These are phyloP conservation scores for Garra rufa DNA, from an alignment of 2,113 vertebrate genomes.

Conservation along the genomic window DNA sequence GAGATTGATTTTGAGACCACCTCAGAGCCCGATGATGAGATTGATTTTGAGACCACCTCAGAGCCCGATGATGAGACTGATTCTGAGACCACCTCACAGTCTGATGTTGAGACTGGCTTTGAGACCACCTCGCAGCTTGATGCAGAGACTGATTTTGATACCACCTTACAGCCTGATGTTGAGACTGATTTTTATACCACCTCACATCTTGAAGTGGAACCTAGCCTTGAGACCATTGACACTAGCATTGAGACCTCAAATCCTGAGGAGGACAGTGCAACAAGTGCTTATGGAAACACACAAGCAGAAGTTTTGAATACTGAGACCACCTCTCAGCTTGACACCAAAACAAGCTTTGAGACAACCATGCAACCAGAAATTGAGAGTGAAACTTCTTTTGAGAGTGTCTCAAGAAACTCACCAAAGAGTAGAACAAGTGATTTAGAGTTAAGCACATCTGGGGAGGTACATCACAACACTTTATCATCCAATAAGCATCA, in stretches of 20 bases:
- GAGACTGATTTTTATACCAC: too few species aligned
- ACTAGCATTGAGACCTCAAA: not conserved
- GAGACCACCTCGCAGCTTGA: too few species aligned
- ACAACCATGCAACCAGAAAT: not conserved
- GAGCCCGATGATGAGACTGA: not conserved
- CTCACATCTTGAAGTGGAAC: too few species aligned
- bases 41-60: too few species aligned
- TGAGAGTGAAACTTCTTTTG: not conserved
- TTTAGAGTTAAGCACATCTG: constrained; percentile 53
- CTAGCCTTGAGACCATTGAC: not conserved
- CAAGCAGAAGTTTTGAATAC: not conserved
- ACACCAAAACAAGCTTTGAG: not conserved
- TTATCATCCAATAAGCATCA: not conserved
- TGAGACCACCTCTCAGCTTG: constrained; percentile 19
- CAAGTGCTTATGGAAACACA: not conserved
- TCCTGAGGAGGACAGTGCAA: not conserved
- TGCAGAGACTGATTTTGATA: not conserved
- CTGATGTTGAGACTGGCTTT: not conserved
- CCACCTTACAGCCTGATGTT: not conserved
- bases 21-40: too few species aligned
- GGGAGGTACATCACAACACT: not conserved
- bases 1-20: too few species aligned
- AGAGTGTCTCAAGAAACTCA: constrained; percentile 44
- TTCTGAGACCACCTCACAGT: not conserved
- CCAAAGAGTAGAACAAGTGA: constrained; percentile 17